Evolutionary conservation across 2,113 vertebrate species (phyloP), one percentile per base, ranked within the genome.

Genomic region (Austrofundulus limnaeus): DNA sequence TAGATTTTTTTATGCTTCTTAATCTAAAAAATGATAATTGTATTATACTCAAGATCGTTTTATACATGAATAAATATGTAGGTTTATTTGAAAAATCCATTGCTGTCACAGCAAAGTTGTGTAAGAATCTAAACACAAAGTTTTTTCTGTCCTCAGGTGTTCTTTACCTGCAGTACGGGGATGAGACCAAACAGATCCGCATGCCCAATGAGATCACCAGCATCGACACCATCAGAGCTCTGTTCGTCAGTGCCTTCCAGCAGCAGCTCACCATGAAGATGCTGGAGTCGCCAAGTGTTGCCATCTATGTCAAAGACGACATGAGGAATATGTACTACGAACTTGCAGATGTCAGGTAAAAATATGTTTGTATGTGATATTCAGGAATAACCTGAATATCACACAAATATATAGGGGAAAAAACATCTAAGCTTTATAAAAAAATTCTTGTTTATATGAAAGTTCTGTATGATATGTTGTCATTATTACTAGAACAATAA

Each of bases 161-260:
- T 58, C 92, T 99, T 41, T 97, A 95, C 86, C 94, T 99, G 83
- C 97, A 99, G 78, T 98, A 98, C 23, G 95, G 94, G 39, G 97
- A 98, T 45, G 97, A 99, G 90, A 97, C 96, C 72, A 96, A 95
- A 83, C 95, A 96, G 90, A 82, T 97, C 81, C 93, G 94, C 86
- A 98, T 99, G 97, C 97, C 97, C 0, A 99, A 98, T 49, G 96
- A 98, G 91, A 94, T 99, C 86, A 98, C 97, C 76, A 94, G 95
- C 72, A 86, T 93, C 65, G 97, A 99, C 90, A 99, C 97, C 1
- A 94, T 99, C 82, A 93, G 95, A 69, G 97, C 97, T 66, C 94
- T 99, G 87, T 99, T 99, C 24, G 96, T 99, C 90, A 94, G 96
- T 94, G 96, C 96, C 93, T 99, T 99, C 78, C 94, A 95, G 0